Evolutionary conservation across 2,888 invertebrate species (phyloP).

Genomic region (Tubulanus polymorphus): DNA sequence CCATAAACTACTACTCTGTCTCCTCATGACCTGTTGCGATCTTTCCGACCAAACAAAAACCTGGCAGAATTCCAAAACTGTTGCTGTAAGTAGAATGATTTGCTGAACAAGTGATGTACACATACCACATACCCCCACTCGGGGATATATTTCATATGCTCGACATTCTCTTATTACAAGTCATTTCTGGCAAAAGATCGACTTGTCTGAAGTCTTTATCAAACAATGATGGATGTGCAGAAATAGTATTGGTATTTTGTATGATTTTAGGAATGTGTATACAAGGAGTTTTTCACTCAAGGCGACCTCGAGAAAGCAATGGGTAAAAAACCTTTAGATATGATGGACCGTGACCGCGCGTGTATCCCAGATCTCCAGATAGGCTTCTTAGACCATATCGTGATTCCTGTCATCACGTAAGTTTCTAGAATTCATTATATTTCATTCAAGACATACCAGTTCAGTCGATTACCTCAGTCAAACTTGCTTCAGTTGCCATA

Average conservation of each 20-base stretch:
- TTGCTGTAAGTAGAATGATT: conserved; percentile 53
- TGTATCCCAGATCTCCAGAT: conserved; percentile 78
- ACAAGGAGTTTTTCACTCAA: conserved; percentile 82
- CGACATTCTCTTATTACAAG: too few relatives aligned
- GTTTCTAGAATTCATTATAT: too few relatives aligned
- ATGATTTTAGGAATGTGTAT: conserved; percentile 66
- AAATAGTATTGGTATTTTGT: too few relatives aligned
- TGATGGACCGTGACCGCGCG: conserved; percentile 79
- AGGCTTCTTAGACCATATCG: conserved; percentile 64
- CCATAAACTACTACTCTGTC: conserved; percentile 63
- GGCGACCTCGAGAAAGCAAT: conserved; percentile 79
- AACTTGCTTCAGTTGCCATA: too few relatives aligned
- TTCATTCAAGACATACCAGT: too few relatives aligned
- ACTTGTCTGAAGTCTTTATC: too few relatives aligned
- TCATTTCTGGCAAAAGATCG: too few relatives aligned
- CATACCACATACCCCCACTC: too few relatives aligned
- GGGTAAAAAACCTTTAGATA: conserved; percentile 67
- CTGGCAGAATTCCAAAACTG: conserved; percentile 56
- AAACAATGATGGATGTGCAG: too few relatives aligned
- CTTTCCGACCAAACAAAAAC: conserved; percentile 80
- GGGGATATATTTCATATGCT: too few relatives aligned
- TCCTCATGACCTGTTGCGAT: conserved; percentile 83
- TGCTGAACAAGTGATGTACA: too few relatives aligned
- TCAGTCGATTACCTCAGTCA: too few relatives aligned
- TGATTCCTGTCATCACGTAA: conserved; percentile 60